Conservation (phyloP, 2,797 vertebrate species). For the Anniella stebbinsi region DNA sequence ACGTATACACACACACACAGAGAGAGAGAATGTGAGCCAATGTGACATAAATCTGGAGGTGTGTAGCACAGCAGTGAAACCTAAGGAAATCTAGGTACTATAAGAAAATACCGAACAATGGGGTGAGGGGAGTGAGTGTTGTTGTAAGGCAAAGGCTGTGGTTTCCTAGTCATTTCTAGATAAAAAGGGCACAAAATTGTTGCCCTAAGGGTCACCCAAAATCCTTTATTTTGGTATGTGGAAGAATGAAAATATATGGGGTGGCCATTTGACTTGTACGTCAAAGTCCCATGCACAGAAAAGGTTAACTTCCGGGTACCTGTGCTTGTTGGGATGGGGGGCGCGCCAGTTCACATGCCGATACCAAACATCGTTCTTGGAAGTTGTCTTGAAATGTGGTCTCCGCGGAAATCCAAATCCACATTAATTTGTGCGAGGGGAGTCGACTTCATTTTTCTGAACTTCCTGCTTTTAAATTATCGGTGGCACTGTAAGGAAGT, state of each 20-base stretch:
- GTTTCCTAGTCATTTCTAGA: constrained; percentile 53
- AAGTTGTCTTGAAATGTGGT: background rate
- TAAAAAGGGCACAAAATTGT: constrained; percentile 67
- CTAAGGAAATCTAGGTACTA: constrained; percentile 16
- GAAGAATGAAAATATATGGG: background rate
- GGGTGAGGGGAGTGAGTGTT: background rate
- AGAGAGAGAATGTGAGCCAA: background rate
- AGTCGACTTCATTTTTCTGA: constrained; percentile 11
- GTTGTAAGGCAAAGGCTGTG: background rate
- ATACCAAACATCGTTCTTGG: background rate
- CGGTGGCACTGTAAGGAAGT: background rate
- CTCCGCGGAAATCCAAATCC: background rate
- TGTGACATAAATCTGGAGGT: background rate
- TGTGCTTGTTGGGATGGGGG: background rate
- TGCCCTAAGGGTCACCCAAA: constrained; percentile 70
- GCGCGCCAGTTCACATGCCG: too few relatives aligned
- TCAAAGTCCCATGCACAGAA: background rate
- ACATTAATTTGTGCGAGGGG: background rate
- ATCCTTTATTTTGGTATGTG: constrained; percentile 64
- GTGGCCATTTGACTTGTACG: background rate
- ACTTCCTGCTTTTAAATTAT: constrained; percentile 32
- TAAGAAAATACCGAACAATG: constrained; percentile 35
- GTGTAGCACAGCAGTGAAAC: background rate
- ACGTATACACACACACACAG: background rate
- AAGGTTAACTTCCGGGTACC: background rate